Evolutionary conservation across 1,140 invertebrate species (phyloP), one percentile per base, ranked within the genome.

Genomic region (Maconellicoccus hirsutus): DNA sequence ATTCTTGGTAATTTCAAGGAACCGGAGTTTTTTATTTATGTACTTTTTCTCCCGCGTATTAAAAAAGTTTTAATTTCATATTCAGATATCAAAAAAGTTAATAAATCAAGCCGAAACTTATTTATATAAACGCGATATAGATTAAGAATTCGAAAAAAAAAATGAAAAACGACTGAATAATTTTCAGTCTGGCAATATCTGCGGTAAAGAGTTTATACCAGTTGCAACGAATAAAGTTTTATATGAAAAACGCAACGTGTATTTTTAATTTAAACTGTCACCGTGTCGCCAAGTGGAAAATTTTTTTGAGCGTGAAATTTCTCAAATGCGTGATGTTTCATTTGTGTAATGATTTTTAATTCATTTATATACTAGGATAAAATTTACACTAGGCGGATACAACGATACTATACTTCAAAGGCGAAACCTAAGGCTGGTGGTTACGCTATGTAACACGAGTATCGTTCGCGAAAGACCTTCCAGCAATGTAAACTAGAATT

Each of bases 221-320:
- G n/a, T 33, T 33, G 29, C 29, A 52, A 52, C 10, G 29, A 33
- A 33, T 33, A 33, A 33, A 33, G 29, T 33, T 33, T 33, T 33
- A 33, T 33, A 33, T 33, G 29, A 33, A 33, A 33, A 33, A 3
- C 29, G 29, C 29, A 33, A 6, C 29, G 29, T 33, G 10, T 52
- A 52, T 19, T 52, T 52, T 52, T 52, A 52, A 52, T 52, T 52
- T 52, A 52, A 52, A 52, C n/a, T 52, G n/a, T 52, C 42, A 52
- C 42, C 29, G 29, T 12, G 29, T 33, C 29, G 29, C 29, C 29
- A 2, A 52, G 16, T 3, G 4, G 42, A 3, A 52, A 52, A 52
- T 52, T 52, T 52, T 52, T 52, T 52, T 16, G 16, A 52, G 6
- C n/a, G 42, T 52, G 42, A 52, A 52, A 52, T 52, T 52, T 19